Percentiles rank a stretch among this genome's conserved stretches.
phyloP scores from a whole-genome alignment of 2,113 vertebrate genomes.

The Martes martes region DNA sequence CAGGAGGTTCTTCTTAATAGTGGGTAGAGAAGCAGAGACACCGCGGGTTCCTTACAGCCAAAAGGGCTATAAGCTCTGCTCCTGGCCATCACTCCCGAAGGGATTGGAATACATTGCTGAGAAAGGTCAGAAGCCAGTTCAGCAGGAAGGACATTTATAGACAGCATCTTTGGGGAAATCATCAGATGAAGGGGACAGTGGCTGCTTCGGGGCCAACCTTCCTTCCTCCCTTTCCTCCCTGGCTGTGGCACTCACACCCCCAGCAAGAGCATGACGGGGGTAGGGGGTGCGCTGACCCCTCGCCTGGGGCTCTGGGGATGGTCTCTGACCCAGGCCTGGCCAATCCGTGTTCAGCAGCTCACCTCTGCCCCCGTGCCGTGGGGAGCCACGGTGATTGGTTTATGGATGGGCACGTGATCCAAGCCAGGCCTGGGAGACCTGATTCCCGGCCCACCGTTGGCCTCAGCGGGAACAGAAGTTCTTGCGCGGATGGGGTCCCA shows the following conservation, averaged over 20 bases:
- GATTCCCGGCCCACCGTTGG: not conserved
- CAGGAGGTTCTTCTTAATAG: not conserved
- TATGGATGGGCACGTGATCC: not conserved
- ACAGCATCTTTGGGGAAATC: not conserved
- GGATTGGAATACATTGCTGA: not conserved
- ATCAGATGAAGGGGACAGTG: not conserved
- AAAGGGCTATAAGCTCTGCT: not conserved
- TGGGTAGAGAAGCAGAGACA: not conserved
- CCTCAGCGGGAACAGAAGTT: not conserved
- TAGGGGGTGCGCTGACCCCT: not conserved
- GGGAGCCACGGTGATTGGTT: not conserved
- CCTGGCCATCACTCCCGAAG: not conserved
- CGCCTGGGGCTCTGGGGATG: not conserved
- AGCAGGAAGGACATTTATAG: not conserved
- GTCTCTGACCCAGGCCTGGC: not conserved
- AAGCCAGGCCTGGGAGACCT: not conserved
- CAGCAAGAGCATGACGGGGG: too few relatives aligned
- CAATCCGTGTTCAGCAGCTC: not conserved
- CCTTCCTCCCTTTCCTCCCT: too few relatives aligned
- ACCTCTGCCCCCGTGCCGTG: accelerated
- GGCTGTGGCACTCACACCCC: not conserved
- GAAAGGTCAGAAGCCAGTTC: not conserved
- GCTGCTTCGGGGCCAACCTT: not conserved
- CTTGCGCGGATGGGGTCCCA: accelerated
- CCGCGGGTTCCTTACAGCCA: not conserved